Conservation (phyloP, 2,113 vertebrate genomes). For the Geococcyx californianus region DNA sequence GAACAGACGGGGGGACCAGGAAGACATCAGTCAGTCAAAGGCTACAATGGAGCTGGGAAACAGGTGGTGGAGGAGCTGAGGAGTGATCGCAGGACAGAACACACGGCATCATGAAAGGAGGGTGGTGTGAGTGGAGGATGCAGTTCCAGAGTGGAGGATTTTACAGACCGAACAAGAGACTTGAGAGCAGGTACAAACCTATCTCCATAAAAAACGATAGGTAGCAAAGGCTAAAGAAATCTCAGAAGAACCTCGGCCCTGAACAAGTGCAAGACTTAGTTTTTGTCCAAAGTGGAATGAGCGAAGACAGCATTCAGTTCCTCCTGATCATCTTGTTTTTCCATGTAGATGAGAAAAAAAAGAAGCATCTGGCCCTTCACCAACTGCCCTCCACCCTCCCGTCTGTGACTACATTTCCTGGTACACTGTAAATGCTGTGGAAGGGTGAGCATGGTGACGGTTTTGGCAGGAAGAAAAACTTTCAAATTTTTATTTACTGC, state of each 20-base stretch:
- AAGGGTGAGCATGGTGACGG: background rate
- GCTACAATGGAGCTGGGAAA: background rate
- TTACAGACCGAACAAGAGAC: background rate
- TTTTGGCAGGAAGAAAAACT: background rate
- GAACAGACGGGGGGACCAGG: background rate
- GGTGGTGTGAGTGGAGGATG: background rate
- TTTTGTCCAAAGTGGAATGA: background rate
- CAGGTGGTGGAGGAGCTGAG: background rate
- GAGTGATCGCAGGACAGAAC: background rate
- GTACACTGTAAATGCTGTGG: slow-evolving; percentile 28
- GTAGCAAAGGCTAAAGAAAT: background rate
- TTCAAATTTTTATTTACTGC: background rate
- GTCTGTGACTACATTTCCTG: slow-evolving; percentile 44
- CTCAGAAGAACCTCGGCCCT: background rate
- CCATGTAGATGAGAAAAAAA: background rate
- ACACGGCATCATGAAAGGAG: background rate
- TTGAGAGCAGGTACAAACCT: background rate
- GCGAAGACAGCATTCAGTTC: background rate
- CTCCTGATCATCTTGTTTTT: slow-evolving; percentile 6
- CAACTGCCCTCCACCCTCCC: slow-evolving; percentile 48
- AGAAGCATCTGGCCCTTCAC: background rate
- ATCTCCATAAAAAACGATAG: background rate
- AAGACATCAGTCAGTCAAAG: background rate
- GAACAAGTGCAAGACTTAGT: background rate
- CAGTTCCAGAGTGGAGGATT: background rate